A percentile compares a stretch with the other conserved stretches of the same genome.
Conservation (phyloP, 2,797 vertebrate genomes). For the Anableps anableps region DNA sequence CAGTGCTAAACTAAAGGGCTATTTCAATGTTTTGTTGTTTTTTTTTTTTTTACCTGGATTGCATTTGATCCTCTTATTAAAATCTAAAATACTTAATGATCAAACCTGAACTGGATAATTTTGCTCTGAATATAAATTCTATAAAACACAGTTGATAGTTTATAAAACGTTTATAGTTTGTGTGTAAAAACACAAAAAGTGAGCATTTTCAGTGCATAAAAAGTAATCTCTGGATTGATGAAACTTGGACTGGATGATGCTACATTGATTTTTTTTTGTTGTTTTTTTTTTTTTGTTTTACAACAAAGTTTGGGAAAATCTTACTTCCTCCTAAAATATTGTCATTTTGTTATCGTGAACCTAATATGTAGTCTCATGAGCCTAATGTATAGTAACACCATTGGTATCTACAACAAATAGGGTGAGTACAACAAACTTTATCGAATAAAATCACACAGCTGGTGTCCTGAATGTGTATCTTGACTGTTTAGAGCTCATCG, state of each 20-base stretch:
- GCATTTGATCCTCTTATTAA: neutral
- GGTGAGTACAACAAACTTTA: neutral
- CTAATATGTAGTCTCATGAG: neutral
- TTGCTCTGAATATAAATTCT: neutral
- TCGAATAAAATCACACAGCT: neutral
- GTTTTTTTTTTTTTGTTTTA: neutral
- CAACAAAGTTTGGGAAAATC: neutral
- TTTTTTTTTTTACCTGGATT: neutral
- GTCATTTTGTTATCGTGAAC: neutral
- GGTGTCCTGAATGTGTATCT: neutral
- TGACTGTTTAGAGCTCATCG: neutral
- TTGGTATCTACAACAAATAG: neutral
- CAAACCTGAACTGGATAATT: neutral
- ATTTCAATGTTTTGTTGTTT: neutral
- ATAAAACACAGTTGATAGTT: neutral
- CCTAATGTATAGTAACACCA: neutral
- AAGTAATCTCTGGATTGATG: neutral
- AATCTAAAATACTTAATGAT: neutral
- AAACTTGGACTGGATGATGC: too few relatives aligned
- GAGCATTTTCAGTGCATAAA: neutral
- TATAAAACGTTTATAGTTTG: neutral
- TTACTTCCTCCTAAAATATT: neutral
- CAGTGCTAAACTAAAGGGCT: neutral
- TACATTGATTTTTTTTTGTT: neutral
- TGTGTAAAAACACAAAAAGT: neutral